These are phyloP conservation scores for Simalia tracyae DNA, from an alignment of 2,797 vertebrate species.

Conservation along the genomic window DNA sequence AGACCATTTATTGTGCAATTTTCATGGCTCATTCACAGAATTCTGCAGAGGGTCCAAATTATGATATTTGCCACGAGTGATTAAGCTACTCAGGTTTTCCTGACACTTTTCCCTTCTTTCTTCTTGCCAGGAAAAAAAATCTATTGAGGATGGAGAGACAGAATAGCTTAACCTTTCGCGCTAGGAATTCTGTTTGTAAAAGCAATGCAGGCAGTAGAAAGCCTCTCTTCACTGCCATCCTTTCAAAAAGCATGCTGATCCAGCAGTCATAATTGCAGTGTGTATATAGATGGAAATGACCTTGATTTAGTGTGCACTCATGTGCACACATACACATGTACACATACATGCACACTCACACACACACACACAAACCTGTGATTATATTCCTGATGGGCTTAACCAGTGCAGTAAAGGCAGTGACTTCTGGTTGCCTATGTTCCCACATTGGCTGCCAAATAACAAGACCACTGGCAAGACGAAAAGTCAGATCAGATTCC, in stretches of 20 bases:
- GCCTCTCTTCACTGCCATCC: neutral
- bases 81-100: neutral
- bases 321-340: neutral
- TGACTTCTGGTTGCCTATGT: slow-evolving; percentile 92
- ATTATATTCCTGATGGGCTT: slow-evolving; percentile 93
- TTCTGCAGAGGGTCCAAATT: too few species aligned
- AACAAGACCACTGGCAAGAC: slow-evolving; percentile 92
- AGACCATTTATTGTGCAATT: too few species aligned
- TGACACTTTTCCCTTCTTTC: neutral
- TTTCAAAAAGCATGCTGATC: neutral
- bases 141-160: neutral
- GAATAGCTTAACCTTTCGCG: neutral
- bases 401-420: slow-evolving; percentile 90
- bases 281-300: neutral
- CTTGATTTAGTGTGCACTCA: neutral
- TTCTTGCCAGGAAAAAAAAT: neutral
- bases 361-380: slow-evolving; percentile 80
- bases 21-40: too few species aligned
- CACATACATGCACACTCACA: slow-evolving; percentile 66
- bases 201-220: neutral
- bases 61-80: too few species aligned
- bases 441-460: slow-evolving; percentile 99
- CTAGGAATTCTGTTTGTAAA: neutral
- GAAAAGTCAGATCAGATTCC: slow-evolving; percentile 98
- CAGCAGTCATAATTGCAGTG: neutral